phyloP scores from a whole-genome alignment of 2,797 vertebrate genomes.

The Falco cherrug region DNA sequence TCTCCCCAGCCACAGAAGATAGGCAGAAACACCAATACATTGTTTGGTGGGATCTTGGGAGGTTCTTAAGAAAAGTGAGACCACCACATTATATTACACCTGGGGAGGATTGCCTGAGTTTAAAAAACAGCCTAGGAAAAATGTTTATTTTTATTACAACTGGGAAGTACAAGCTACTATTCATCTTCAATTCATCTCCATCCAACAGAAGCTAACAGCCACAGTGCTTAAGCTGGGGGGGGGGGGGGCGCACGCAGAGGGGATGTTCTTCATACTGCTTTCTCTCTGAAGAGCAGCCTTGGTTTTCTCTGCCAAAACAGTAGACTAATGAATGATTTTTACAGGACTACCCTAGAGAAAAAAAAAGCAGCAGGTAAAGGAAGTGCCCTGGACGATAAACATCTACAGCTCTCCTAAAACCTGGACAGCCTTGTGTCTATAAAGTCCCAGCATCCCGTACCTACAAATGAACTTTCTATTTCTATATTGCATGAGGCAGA shows the following conservation, averaged over 20 bases:
- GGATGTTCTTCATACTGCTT: neutral
- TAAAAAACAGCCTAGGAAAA: neutral
- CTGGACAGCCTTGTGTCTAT: neutral
- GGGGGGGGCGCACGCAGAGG: too few species aligned
- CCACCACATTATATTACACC: neutral
- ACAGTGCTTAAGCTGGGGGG: neutral
- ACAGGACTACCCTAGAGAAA: neutral
- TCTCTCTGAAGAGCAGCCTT: neutral
- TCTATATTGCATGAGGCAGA: neutral
- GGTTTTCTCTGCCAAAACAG: neutral
- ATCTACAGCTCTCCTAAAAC: neutral
- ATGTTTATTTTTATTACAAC: neutral
- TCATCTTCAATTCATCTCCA: neutral
- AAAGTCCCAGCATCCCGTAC: neutral
- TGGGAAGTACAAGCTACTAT: neutral
- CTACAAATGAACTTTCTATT: conserved; percentile 6
- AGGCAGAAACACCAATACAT: neutral
- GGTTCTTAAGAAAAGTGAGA: neutral
- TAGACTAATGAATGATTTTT: neutral
- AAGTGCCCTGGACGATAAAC: neutral
- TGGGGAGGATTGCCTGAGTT: neutral
- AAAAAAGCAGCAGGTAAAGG: neutral
- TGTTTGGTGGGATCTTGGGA: neutral
- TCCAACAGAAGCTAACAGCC: neutral
- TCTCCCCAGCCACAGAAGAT: neutral